Conservation (phyloP, 2,888 invertebrate species). For the Harmothoe impar region DNA sequence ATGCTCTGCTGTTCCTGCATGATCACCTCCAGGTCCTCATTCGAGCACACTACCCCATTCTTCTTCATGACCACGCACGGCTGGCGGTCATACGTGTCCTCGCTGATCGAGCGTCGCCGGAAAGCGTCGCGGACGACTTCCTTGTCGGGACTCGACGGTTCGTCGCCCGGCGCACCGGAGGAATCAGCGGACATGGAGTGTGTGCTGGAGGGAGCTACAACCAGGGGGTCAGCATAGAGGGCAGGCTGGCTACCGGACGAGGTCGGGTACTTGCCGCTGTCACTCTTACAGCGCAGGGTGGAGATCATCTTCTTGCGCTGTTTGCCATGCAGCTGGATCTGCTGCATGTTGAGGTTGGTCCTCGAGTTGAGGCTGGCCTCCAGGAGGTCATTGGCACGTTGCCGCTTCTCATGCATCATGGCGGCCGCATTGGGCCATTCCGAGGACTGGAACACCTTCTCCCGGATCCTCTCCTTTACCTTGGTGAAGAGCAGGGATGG, state of each 20-base stretch:
- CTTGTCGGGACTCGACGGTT: constrained; percentile 9
- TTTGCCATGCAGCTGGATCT: constrained; percentile 60
- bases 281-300: constrained; percentile 21
- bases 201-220: constrained; percentile 12
- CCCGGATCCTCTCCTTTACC: constrained; percentile 72
- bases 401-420: constrained; percentile 71
- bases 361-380: constrained; percentile 61
- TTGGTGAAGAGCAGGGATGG: constrained; percentile 68
- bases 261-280: not conserved
- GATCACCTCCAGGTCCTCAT: constrained; percentile 71
- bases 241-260: constrained; percentile 5
- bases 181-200: not conserved
- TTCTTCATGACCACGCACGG: constrained; percentile 50
- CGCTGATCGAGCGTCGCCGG: constrained; percentile 71
- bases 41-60: constrained; percentile 72
- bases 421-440: constrained; percentile 71
- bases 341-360: constrained; percentile 49
- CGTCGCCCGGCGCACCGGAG: not conserved
- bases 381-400: constrained; percentile 67
- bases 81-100: constrained; percentile 70
- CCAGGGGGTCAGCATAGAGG: constrained; percentile 17
- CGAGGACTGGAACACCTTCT: constrained; percentile 71
- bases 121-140: constrained; percentile 17
- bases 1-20: constrained; percentile 63
- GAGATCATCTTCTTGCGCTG: constrained; percentile 41